Conservation (phyloP, 2,797 vertebrate genomes). For the Chanos chanos region DNA sequence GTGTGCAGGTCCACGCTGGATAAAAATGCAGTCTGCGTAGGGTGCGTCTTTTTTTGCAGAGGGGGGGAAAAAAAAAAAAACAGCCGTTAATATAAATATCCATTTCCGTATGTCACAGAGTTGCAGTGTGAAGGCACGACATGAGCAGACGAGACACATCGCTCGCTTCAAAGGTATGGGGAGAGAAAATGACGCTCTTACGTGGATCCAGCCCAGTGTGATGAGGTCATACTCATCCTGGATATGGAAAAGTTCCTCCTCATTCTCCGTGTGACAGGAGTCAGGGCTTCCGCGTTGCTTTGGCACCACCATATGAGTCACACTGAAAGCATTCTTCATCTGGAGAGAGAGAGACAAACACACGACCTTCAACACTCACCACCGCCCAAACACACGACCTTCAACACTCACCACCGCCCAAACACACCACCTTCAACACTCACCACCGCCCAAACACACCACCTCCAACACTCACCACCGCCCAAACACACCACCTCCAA, state of each 20-base stretch:
- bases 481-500: no score
- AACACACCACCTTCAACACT: no score
- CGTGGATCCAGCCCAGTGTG: constrained; percentile 93
- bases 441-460: no score
- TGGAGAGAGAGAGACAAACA: constrained; percentile 62
- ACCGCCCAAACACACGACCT: no score
- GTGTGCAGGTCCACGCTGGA: constrained; percentile 95
- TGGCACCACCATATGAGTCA: constrained; percentile 89
- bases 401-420: no score
- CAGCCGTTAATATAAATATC: no score
- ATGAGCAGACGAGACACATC: background rate
- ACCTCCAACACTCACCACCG: no score
- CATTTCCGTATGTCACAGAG: background rate
- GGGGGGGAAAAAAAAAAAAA: no score
- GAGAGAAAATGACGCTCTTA: constrained; percentile 61
- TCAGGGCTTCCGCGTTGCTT: constrained; percentile 88
- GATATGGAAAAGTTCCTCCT: constrained; percentile 92
- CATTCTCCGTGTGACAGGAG: constrained; percentile 88
- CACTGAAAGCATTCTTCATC: constrained; percentile 86
- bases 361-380: no score
- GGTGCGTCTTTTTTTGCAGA: constrained; percentile 90
- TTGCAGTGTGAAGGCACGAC: background rate
- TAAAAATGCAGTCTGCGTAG: constrained; percentile 92
- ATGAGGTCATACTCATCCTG: constrained; percentile 90
- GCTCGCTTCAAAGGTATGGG: background rate